Base-by-base conservation (phyloP, 2,888 invertebrate species). In the Hybos culiciformis region DNA sequence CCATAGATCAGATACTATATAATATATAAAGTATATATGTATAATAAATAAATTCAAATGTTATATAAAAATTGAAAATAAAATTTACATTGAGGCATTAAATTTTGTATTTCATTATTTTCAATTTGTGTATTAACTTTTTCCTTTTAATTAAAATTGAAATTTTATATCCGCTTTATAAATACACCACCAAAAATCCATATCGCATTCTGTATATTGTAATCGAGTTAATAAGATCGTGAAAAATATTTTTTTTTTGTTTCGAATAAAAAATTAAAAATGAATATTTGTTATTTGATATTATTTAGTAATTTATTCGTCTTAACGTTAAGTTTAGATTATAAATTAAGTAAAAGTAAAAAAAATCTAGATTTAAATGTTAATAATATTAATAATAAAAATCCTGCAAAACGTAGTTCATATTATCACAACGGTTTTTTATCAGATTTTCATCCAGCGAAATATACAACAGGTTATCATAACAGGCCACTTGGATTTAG, bases 111-210 rank as follows among this genome's bases (percentile, higher is more conserved):
- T n/a, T n/a, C n/a, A n/a, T n/a, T n/a, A n/a, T n/a, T n/a, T n/a
- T n/a, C n/a, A n/a, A n/a, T n/a, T n/a, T n/a, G n/a, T n/a, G n/a
- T n/a, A n/a, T n/a, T n/a, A n/a, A n/a, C n/a, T n/a, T n/a, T n/a
- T n/a, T n/a, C n/a, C n/a, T n/a, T n/a, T n/a, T n/a, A n/a, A n/a
- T n/a, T n/a, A n/a, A n/a, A n/a, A n/a, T n/a, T n/a, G n/a, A n/a
- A n/a, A n/a, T n/a, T n/a, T n/a, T 26, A 29, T 38, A 39, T 45
- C 45, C 45, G 45, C 45, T 45, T 45, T 45, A 45, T 45, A 45
- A 45, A 45, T 45, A 45, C 39, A 42, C 17, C 38, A 34, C 39
- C 19, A 32, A 15, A 21, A 17, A 14, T n/a, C 15, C 23, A 31
- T n/a, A 21, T 39, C 36, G 38, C 45, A 45, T 39, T 45, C 42